These are phyloP conservation scores for Mesochorus sp. DNA, from an alignment of 2,888 invertebrate species.

Conservation along the genomic window DNA sequence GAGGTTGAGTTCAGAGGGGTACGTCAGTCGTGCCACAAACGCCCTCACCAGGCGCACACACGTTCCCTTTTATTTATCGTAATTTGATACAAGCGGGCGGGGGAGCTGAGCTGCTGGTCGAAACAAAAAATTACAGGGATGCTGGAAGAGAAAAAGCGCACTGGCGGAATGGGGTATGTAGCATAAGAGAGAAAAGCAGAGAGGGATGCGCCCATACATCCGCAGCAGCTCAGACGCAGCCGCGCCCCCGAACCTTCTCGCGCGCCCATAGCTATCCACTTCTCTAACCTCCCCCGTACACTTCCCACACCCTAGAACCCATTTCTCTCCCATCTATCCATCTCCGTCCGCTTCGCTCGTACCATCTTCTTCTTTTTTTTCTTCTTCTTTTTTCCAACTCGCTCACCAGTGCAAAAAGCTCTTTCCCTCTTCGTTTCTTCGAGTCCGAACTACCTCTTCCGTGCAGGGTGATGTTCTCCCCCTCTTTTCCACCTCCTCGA, in stretches of 20 bases:
- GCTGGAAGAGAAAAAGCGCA: constrained; percentile 62
- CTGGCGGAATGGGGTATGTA: constrained; percentile 58
- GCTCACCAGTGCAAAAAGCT: constrained; percentile 39
- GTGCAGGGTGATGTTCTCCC: constrained; percentile 32
- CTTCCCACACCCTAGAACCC: constrained; percentile 57
- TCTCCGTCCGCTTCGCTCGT: constrained; percentile 65
- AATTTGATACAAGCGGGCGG: constrained; percentile 78
- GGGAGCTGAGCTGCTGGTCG: constrained; percentile 45
- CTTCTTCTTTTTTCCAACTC: constrained; percentile 14
- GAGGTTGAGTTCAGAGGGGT: constrained; percentile 61
- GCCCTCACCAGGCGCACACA: constrained; percentile 67
- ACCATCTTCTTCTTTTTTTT: constrained; percentile 12
- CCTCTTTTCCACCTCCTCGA: neutral
- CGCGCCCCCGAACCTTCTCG: constrained; percentile 71
- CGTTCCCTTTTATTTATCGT: constrained; percentile 77
- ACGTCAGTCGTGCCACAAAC: constrained; percentile 60
- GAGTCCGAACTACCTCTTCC: constrained; percentile 32
- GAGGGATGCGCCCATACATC: constrained; percentile 76
- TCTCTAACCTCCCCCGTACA: constrained; percentile 35
- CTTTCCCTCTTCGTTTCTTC: constrained; percentile 63
- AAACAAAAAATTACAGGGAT: constrained; percentile 75
- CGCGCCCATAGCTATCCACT: constrained; percentile 63
- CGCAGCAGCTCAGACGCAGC: constrained; percentile 79
- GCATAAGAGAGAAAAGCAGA: constrained; percentile 40
- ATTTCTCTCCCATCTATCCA: constrained; percentile 65